Percentiles rank a stretch among this genome's conserved stretches.
Conservation (phyloP, 2,113 vertebrate species). For the Esox niger region DNA sequence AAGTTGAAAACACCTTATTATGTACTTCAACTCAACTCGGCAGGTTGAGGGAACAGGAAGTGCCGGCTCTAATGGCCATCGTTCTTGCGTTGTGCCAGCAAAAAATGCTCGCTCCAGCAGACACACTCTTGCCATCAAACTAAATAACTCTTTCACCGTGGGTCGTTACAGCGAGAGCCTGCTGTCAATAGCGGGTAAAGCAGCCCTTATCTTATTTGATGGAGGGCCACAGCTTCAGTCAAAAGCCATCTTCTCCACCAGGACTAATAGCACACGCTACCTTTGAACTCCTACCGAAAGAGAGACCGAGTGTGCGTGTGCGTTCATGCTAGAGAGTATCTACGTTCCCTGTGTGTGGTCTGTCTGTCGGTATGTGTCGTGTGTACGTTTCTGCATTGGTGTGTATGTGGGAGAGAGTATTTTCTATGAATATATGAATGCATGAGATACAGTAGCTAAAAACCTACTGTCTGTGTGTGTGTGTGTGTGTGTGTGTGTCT, state of each 20-base stretch:
- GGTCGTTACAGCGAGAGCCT: constrained; percentile 60
- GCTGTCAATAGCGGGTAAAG: constrained; percentile 64
- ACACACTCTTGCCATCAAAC: constrained; percentile 57
- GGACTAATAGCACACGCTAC: constrained; percentile 14
- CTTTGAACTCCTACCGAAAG: constrained; percentile 39
- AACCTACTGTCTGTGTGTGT: too few relatives aligned
- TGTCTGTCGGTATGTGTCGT: background rate
- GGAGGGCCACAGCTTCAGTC: constrained; percentile 47
- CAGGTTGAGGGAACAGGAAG: too few relatives aligned
- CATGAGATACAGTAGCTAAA: too few relatives aligned
- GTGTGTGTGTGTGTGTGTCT: too few relatives aligned
- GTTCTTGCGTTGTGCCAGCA: constrained; percentile 38
- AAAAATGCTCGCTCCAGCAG: constrained; percentile 45
- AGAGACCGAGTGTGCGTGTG: background rate
- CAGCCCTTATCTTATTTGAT: constrained; percentile 61
- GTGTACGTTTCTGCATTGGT: background rate
- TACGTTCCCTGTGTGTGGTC: background rate
- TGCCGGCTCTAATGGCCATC: too few relatives aligned
- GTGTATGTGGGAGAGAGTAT: background rate
- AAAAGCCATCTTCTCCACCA: constrained; percentile 53
- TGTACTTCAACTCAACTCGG: too few relatives aligned
- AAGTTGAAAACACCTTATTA: too few relatives aligned
- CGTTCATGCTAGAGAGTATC: background rate
- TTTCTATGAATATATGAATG: background rate
- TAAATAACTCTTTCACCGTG: constrained; percentile 54